Percentiles rank a stretch among this genome's conserved stretches.
phyloP scores from a whole-genome alignment of 37 sponge, comb jelly and placozoan species.

The Crambe crambe region DNA sequence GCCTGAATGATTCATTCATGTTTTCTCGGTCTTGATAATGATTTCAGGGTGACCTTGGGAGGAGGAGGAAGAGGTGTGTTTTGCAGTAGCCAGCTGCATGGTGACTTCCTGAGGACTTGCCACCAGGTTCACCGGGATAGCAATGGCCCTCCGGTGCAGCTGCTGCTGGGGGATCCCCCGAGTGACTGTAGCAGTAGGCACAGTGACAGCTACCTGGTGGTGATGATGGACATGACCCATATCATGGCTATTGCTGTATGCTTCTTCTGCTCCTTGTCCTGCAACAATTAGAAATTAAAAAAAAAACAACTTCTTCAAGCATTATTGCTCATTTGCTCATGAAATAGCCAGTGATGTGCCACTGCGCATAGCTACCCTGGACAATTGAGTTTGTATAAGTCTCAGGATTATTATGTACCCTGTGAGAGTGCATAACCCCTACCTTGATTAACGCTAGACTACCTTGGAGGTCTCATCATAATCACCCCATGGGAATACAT shows the following conservation, averaged over 20 bases:
- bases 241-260: not conserved
- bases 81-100: not conserved
- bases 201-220: not conserved
- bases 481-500: not conserved
- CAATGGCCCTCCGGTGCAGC: not conserved
- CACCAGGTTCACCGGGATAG: constrained; percentile 8
- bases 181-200: not conserved
- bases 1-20: constrained; percentile 1
- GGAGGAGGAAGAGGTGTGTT: not conserved
- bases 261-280: not conserved
- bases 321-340: no score
- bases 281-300: no score
- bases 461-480: not conserved
- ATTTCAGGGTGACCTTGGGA: not conserved
- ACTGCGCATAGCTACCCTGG: no score
- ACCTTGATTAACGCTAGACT: no score
- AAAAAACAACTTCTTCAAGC: no score
- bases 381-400: no score
- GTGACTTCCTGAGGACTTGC: not conserved
- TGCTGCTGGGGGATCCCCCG: not conserved
- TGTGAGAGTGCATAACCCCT: no score
- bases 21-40: constrained; percentile 14
- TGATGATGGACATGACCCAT: not conserved
- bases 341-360: no score
- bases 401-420: no score